These are phyloP conservation scores for Cavia aperea DNA, from an alignment of 2,113 vertebrate species.

Conservation along the genomic window DNA sequence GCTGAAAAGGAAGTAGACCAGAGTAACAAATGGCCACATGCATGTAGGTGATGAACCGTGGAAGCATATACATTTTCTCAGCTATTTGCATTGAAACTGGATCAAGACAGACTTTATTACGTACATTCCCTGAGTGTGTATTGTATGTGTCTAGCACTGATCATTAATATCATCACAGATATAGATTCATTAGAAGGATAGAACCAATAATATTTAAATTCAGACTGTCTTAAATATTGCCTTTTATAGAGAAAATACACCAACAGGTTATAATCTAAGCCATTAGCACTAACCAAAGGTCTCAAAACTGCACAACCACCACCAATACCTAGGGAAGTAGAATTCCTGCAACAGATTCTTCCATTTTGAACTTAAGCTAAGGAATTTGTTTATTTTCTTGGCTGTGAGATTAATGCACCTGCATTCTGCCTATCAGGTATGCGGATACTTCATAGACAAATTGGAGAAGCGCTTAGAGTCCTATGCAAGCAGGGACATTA, in stretches of 20 bases:
- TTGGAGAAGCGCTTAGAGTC: background rate
- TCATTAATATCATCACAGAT: background rate
- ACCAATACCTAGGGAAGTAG: background rate
- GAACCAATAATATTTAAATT: background rate
- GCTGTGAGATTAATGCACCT: background rate
- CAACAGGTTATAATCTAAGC: background rate
- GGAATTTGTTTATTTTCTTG: background rate
- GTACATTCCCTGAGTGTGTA: background rate
- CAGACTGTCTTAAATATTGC: background rate
- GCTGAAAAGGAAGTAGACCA: conserved; percentile 15
- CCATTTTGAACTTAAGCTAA: background rate
- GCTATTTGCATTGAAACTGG: background rate
- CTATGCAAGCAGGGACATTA: background rate
- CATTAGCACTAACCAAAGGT: background rate
- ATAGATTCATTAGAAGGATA: background rate
- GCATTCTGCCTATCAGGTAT: background rate
- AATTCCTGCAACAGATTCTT: background rate
- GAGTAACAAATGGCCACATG: background rate
- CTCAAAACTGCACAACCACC: background rate
- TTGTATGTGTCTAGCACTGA: background rate
- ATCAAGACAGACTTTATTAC: background rate
- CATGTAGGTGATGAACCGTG: background rate
- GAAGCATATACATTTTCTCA: background rate
- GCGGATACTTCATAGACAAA: background rate
- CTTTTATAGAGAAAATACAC: background rate